Base-by-base conservation (phyloP, 2,888 invertebrate species). In the Philereme transversata region DNA sequence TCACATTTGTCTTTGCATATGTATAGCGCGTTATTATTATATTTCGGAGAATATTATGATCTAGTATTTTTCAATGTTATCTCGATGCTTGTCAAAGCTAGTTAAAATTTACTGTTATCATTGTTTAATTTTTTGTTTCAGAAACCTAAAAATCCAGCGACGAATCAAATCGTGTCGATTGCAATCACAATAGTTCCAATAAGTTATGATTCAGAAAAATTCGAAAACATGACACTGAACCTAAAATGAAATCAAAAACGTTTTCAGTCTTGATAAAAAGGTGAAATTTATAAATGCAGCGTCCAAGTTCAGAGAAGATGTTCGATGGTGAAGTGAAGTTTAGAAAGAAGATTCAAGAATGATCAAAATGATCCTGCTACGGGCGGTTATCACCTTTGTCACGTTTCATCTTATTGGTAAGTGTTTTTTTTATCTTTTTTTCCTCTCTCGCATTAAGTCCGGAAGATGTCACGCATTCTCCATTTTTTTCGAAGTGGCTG, bases 351-450 rank as follows among this genome's bases (percentile, higher is more conserved):
- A 74, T 53, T 71, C 71, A 56, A 62, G 60, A 71, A 68, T 83
- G 73, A 80, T 75, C 86, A 87, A 83, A 74, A 90, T 90, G 88
- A 78, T 80, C 70, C 68, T 85, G 34, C 69, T 82, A 51, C 79
- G 79, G 69, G 75, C 77, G 40, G 65, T 82, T 60, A 68, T 83
- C 52, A 73, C 79, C 51, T 87, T 83, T 78, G 72, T 86, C 64
- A 77, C 78, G 41, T 74, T 88, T 69, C 84, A 87, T 72, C 82
- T 83, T 51, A 82, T 90, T 72, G 88, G 90, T 88, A 76, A 87
- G 87, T 84, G 9, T 6, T 40, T 22, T 40, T 22, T 22, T 22
- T 22, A 22, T 22, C 22, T 22, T 3, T 22, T 22, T 22, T 22
- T 22, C 22, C 3, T 22, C 22, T 3, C 1, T 22, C 22, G 22